Percentiles rank a stretch among this genome's conserved stretches.
These are phyloP conservation scores for Andricus grossulariae DNA, from an alignment of 1,140 invertebrate species.

Conservation along the genomic window DNA sequence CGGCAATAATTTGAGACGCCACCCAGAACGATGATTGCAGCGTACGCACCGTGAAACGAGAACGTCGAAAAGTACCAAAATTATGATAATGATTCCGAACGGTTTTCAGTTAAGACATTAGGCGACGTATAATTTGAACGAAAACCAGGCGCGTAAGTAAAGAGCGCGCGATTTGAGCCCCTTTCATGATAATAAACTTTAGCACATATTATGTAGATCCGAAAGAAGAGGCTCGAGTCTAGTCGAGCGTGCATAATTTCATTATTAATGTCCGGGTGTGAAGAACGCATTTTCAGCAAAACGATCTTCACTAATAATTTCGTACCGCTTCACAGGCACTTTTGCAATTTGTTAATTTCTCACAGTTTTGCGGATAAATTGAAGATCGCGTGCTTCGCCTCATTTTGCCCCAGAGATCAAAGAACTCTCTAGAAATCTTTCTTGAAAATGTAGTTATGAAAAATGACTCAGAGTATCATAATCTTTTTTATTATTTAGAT, in stretches of 20 bases:
- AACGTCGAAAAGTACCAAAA: constrained; percentile 70
- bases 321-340: constrained; percentile 42
- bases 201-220: constrained; percentile 72
- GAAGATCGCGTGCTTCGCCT: too few species aligned
- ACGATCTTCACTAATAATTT: constrained; percentile 44
- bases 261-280: constrained; percentile 55
- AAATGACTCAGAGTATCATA: too few species aligned
- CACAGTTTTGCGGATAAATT: constrained; percentile 4
- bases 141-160: constrained; percentile 68
- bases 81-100: constrained; percentile 74
- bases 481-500: too few species aligned
- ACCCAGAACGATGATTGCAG: constrained; percentile 72
- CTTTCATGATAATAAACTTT: constrained; percentile 70
- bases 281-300: neutral
- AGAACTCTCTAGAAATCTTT: too few species aligned
- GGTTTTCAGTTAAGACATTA: constrained; percentile 76
- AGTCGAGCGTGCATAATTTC: constrained; percentile 46
- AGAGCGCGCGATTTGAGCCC: constrained; percentile 56
- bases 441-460: too few species aligned
- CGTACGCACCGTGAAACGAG: constrained; percentile 61
- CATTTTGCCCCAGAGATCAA: too few species aligned
- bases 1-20: constrained; percentile 69
- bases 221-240: constrained; percentile 47
- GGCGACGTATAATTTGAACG: constrained; percentile 72
- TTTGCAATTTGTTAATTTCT: constrained; percentile 50